Percentiles rank a stretch among this genome's conserved stretches.
Conservation (phyloP, 2,113 vertebrate species). For the Gulo gulo region DNA sequence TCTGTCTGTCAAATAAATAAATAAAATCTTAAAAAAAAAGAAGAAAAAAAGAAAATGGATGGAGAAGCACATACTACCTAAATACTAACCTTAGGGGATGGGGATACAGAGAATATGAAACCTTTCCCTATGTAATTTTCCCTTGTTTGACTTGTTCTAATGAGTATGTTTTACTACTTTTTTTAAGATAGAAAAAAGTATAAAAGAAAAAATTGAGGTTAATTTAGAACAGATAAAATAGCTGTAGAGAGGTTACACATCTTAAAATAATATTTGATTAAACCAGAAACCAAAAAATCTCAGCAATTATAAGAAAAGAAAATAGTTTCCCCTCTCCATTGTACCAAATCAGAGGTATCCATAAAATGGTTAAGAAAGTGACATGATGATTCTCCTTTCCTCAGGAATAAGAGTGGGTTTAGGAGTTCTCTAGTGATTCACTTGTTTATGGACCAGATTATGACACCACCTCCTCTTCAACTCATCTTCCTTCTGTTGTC, state of each 20-base stretch:
- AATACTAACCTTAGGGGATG: background rate
- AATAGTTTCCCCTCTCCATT: background rate
- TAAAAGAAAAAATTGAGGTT: background rate
- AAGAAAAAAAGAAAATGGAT: background rate
- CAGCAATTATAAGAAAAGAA: background rate
- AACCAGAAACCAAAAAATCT: background rate
- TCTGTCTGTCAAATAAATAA: too few relatives aligned
- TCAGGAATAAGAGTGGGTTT: background rate
- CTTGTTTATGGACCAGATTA: background rate
- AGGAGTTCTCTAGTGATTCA: background rate
- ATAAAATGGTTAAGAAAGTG: background rate
- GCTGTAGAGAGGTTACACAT: background rate
- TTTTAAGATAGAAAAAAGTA: background rate
- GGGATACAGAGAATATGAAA: background rate
- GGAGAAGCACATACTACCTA: background rate
- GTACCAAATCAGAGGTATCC: background rate
- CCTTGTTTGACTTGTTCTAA: background rate
- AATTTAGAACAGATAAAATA: slow-evolving; percentile 20
- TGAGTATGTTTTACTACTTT: background rate
- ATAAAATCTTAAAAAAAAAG: too few relatives aligned
- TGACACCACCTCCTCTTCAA: background rate
- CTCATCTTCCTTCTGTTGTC: background rate
- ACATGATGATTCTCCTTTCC: background rate
- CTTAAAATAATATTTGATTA: slow-evolving; percentile 3
- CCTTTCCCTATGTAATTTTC: background rate